Evolutionary conservation across 2,888 invertebrate genomes (phyloP).

Genomic region (Stratiomys singularior): DNA sequence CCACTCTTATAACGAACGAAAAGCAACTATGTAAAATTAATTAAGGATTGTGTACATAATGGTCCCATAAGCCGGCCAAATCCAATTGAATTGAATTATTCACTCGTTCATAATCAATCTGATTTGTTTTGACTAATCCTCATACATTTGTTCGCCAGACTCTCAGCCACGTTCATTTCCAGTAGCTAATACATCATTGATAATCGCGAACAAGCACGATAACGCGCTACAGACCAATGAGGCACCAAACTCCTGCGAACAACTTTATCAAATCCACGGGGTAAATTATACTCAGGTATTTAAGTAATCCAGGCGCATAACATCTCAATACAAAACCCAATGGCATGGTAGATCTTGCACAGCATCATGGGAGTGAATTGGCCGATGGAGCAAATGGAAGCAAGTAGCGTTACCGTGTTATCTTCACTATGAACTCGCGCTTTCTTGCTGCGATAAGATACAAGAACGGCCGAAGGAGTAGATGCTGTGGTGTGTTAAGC

Average conservation of each 20-base stretch:
- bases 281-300: slow-evolving; percentile 49
- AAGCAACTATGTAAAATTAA: slow-evolving; percentile 7
- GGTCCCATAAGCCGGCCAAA: not conserved
- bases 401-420: slow-evolving; percentile 4
- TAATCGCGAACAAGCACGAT: slow-evolving; percentile 34
- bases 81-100: slow-evolving; percentile 19
- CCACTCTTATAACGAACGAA: too few relatives aligned
- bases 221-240: slow-evolving; percentile 26
- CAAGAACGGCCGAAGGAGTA: slow-evolving; percentile 32
- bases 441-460: slow-evolving; percentile 48
- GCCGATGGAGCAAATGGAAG: not conserved
- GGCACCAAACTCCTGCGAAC: slow-evolving; percentile 21
- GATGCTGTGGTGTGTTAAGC: slow-evolving; percentile 51
- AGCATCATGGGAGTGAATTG: slow-evolving; percentile 18
- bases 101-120: not conserved
- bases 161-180: slow-evolving; percentile 19
- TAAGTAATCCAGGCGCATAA: slow-evolving; percentile 43
- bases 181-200: slow-evolving; percentile 44
- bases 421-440: slow-evolving; percentile 35
- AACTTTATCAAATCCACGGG: slow-evolving; percentile 49
- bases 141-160: not conserved
- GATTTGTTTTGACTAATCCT: slow-evolving; percentile 42
- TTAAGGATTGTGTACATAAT: slow-evolving; percentile 19
- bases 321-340: slow-evolving; percentile 47
- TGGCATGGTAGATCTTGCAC: not conserved